These are phyloP conservation scores for Mobula birostris DNA, from an alignment of 2,113 vertebrate genomes.

Conservation along the genomic window DNA sequence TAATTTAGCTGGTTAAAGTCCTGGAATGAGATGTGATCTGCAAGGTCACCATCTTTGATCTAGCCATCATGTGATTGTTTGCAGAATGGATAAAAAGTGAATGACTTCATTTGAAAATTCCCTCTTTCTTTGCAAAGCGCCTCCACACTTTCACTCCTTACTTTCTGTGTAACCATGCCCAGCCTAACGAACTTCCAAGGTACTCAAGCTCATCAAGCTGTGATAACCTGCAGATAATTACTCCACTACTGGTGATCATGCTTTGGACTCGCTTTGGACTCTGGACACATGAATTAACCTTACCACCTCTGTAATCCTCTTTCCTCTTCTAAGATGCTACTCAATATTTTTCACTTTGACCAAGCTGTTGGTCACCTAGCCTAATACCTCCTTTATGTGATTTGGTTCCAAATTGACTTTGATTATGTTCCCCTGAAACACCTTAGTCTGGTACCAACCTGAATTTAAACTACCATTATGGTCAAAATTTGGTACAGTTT, in stretches of 20 bases:
- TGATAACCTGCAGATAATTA: too few species aligned
- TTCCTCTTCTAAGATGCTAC: neutral
- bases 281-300: neutral
- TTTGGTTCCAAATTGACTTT: too few species aligned
- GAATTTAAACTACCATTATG: too few species aligned
- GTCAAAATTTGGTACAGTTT: neutral
- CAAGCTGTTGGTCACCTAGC: too few species aligned
- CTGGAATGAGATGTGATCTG: neutral
- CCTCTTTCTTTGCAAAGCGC: neutral
- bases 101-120: neutral
- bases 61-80: neutral
- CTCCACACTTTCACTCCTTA: too few species aligned
- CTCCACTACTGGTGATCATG: neutral
- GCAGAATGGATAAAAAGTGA: neutral
- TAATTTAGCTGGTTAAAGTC: neutral
- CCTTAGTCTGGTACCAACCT: too few species aligned
- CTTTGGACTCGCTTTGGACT: neutral
- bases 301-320: neutral
- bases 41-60: neutral
- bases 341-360: too few species aligned
- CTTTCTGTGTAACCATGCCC: too few species aligned
- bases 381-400: too few species aligned
- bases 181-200: too few species aligned
- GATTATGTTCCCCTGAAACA: too few species aligned
- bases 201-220: too few species aligned